Percentiles rank a stretch among this genome's conserved stretches.
Conservation (phyloP, 2,797 vertebrate genomes). For the Pseudotriccus pelzelni region DNA sequence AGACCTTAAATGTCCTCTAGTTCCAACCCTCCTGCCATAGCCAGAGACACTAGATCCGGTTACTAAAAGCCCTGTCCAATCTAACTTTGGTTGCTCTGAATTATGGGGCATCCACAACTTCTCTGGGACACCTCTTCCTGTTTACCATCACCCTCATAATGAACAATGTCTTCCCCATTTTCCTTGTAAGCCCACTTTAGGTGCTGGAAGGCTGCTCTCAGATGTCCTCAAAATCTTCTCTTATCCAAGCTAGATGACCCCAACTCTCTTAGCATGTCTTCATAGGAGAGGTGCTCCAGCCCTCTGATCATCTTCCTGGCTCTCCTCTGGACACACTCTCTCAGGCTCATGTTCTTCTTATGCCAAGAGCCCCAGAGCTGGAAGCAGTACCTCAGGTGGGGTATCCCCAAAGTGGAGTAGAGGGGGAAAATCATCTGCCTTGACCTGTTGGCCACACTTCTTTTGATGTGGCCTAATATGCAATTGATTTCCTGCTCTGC, state of each 20-base stretch:
- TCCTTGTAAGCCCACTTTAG: neutral
- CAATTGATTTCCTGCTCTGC: neutral
- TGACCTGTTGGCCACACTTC: neutral
- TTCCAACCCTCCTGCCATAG: neutral
- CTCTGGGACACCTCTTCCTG: neutral
- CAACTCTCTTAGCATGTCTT: neutral
- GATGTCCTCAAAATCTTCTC: neutral
- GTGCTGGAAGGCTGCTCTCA: neutral
- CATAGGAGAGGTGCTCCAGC: neutral
- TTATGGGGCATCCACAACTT: neutral
- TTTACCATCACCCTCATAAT: neutral
- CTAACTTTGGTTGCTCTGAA: neutral
- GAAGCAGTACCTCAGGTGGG: neutral
- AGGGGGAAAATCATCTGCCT: neutral
- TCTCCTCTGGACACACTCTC: neutral
- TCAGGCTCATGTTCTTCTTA: neutral
- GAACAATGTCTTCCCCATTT: neutral
- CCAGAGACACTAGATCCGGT: neutral
- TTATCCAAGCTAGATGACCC: neutral
- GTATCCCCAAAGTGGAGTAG: neutral
- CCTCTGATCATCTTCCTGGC: neutral
- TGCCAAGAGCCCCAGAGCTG: neutral
- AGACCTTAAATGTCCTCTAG: neutral
- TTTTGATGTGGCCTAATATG: neutral
- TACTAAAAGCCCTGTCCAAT: neutral